Evolutionary conservation across 2,113 vertebrate species (phyloP).

Genomic region (Triplophysa rosa): DNA sequence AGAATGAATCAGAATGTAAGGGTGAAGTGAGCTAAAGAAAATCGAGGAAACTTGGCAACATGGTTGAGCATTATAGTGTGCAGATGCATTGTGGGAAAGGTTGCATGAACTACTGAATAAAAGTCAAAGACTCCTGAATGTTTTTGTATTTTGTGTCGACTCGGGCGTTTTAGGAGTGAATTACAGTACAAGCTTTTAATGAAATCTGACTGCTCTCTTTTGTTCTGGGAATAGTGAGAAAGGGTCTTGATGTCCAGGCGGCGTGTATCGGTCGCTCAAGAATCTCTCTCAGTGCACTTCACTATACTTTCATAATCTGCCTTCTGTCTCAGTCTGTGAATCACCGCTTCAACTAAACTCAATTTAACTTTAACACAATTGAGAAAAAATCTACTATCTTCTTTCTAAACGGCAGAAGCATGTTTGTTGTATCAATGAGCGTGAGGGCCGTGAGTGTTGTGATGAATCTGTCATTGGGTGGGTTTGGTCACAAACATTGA

Average conservation of each 20-base stretch:
- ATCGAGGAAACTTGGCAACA: too few species aligned
- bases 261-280: slow-evolving; percentile 8
- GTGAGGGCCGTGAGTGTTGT: background rate
- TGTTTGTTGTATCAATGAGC: background rate
- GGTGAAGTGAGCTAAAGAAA: too few species aligned
- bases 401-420: background rate
- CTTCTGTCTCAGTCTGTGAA: slow-evolving; percentile 38
- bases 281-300: background rate
- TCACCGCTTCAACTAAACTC: slow-evolving; percentile 37
- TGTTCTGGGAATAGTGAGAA: background rate
- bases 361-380: slow-evolving; percentile 39
- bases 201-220: background rate
- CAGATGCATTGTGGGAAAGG: background rate
- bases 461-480: slow-evolving; percentile 8
- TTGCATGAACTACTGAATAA: background rate
- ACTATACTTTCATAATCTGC: background rate
- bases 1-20: too few species aligned
- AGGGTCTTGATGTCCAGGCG: slow-evolving; percentile 35
- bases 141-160: slow-evolving; percentile 5
- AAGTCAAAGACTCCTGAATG: background rate
- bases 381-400: background rate
- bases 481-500: slow-evolving; percentile 16
- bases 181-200: background rate
- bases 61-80: background rate
- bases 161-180: background rate